Evolutionary conservation across 2,113 vertebrate genomes (phyloP), one percentile per base, ranked within the genome.

Genomic region (Chloebia gouldiae): DNA sequence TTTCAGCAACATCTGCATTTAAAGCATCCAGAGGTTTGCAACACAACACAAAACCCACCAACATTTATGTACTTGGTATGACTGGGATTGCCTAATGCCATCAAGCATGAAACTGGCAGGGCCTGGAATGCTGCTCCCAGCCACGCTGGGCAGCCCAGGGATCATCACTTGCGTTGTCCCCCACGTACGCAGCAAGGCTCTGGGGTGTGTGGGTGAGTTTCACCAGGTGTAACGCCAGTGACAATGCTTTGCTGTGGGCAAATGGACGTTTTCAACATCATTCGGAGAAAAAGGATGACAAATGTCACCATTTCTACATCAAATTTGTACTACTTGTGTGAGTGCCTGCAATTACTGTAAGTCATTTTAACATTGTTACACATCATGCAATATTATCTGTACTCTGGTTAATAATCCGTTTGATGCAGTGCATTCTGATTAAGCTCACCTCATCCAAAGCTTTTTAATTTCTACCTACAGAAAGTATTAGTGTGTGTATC

Each of bases 1-100:
- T 93, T 94, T 90, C 92, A 90, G 61, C 60, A 80, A 92, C 47
- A 94, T 77, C 68, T 92, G 86, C 59, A 72, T 96, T 86, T 92
- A 89, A 94, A 97, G 72, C 81, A 89, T 80, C 81, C 89, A 94
- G 93, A 97, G 91, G 86, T 63, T 83, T 94, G 77, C 78, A 81
- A 78, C 16, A 24, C 82, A 90, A 37, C 39, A 94, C 57, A 90
- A 96, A 96, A 63, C 64, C 64, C 89, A 95, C 45, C 47, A 63
- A 85, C 25, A 42, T 69, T 82, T 95, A 95, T 53, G 91, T 59
- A 86, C 47, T 92, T 63, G 68, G 82, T 88, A 92, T 85, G 94
- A 97, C 90, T 86, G 94, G 95, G 94, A 92, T 96, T 91, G 94
- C 91, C 97, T 96, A 93, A 97, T 95, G 92, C 76, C 85, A 93